These are phyloP conservation scores for Chironomus striatipennis DNA, from an alignment of 1,140 invertebrate species.

Conservation along the genomic window DNA sequence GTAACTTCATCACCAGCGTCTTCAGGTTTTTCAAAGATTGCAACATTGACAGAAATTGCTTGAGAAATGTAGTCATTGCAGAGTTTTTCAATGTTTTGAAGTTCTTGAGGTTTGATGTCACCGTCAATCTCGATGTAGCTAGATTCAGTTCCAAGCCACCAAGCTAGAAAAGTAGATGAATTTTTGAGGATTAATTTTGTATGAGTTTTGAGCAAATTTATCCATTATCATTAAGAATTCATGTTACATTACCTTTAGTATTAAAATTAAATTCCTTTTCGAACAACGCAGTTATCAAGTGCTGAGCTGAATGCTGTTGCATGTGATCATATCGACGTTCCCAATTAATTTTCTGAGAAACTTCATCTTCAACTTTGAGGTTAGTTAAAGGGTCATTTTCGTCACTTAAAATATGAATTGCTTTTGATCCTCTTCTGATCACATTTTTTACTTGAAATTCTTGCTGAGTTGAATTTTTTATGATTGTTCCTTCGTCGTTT, in stretches of 20 bases:
- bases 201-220: too few relatives aligned
- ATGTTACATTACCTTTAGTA: constrained; percentile 45
- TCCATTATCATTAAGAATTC: too few relatives aligned
- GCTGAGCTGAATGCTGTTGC: constrained; percentile 84
- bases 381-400: constrained; percentile 33
- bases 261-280: constrained; percentile 55
- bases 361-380: constrained; percentile 50
- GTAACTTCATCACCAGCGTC: constrained; percentile 46
- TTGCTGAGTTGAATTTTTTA: not conserved
- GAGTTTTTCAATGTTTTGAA: constrained; percentile 49
- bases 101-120: constrained; percentile 41
- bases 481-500: constrained; percentile 28
- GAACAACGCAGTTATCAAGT: constrained; percentile 70
- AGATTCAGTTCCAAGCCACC: constrained; percentile 65
- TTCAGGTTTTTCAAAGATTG: constrained; percentile 27
- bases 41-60: constrained; percentile 50
- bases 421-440: constrained; percentile 52
- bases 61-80: constrained; percentile 61
- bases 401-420: constrained; percentile 50
- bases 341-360: constrained; percentile 63
- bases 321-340: constrained; percentile 73
- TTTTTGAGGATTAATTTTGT: not conserved
- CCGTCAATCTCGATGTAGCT: constrained; percentile 55
- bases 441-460: constrained; percentile 43
- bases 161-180: constrained; percentile 42